Evolutionary conservation across 2,888 invertebrate genomes (phyloP), one percentile per base, ranked within the genome.

Genomic region (Adineta ricciae): DNA sequence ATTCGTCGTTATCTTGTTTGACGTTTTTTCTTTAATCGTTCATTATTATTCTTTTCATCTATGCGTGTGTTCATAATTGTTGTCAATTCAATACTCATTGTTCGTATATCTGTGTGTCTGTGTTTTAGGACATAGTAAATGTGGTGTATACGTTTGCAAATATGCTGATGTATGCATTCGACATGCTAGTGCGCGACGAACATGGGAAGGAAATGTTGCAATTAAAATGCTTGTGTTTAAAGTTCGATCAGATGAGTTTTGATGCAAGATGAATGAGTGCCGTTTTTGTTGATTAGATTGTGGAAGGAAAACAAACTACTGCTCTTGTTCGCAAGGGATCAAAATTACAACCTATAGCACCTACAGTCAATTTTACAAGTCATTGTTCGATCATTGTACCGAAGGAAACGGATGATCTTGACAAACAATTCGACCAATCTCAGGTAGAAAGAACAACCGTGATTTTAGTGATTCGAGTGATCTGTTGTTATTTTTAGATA

Each of bases 201-300:
- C 78, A 38, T 56, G 83, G 38, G 84, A 85, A 49, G 64, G 78
- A 78, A 78, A 46, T 83, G 38, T 83, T 46, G 72, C 41, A 32
- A 49, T 85, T 36, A 85, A 85, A 85, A 85, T 85, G 84, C 64
- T 85, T 36, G 50, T 85, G 64, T 85, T 85, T 83, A 85, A 85
- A n/a, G 83, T 83, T 49, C 9, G 46, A n/a, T 83, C 49, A 2
- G 27, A 83, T 1, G 38, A 8, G 21, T 8, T 27, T 64, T 2
- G 27, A 24, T 64, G 24, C n/a, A n/a, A 24, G 14, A 64, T 64
- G 11, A 46, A 46, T 46, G 46, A 46, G 14, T 21, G n/a, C n/a
- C 24, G 24, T 1, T 5, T 1, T 27, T 46, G 24, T 83, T 24
- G 27, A 41, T 24, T 41, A 83, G 83, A 85, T 85, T 83, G 83